These are phyloP conservation scores for Pseudorhiza aurosa DNA, from an alignment of 30 jellyfish, hydroid and myxozoan genomes.

Conservation along the genomic window DNA sequence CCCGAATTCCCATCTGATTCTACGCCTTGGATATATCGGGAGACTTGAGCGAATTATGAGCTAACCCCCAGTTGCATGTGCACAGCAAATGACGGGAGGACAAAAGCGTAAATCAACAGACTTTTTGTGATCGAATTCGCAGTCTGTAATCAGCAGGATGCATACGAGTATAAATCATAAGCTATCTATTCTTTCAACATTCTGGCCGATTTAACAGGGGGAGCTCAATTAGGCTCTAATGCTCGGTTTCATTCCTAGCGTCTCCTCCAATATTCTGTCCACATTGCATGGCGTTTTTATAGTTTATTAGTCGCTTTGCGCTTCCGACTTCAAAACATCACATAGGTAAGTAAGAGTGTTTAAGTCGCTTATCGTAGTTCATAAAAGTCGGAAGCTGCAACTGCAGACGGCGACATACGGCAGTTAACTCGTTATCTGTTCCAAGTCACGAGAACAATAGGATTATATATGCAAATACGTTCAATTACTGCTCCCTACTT, in stretches of 20 bases:
- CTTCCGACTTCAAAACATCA: not conserved
- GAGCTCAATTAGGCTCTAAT: conserved; percentile 10
- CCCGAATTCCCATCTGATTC: no score
- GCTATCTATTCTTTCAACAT: not conserved
- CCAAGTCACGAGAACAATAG: no score
- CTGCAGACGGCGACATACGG: not conserved
- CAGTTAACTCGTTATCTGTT: no score
- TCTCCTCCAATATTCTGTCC: not conserved
- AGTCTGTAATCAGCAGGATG: conserved; percentile 1
- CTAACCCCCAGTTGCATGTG: not conserved
- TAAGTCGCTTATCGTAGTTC: not conserved
- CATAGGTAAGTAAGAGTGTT: not conserved
- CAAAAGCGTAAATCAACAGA: not conserved
- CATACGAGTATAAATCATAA: not conserved
- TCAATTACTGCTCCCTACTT: no score
- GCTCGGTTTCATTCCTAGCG: conserved; percentile 1
- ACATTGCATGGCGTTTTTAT: conserved; percentile 3
- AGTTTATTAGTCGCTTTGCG: conserved; percentile 1
- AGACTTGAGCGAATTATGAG: no score
- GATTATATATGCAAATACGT: no score
- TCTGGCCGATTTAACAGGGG: not conserved
- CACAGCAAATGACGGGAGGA: not conserved
- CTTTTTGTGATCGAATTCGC: not conserved
- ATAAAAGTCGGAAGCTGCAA: conserved; percentile 1
- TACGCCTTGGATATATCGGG: no score